Evolutionary conservation across 2,797 vertebrate genomes (phyloP).

Genomic region (Delichon dasypus): DNA sequence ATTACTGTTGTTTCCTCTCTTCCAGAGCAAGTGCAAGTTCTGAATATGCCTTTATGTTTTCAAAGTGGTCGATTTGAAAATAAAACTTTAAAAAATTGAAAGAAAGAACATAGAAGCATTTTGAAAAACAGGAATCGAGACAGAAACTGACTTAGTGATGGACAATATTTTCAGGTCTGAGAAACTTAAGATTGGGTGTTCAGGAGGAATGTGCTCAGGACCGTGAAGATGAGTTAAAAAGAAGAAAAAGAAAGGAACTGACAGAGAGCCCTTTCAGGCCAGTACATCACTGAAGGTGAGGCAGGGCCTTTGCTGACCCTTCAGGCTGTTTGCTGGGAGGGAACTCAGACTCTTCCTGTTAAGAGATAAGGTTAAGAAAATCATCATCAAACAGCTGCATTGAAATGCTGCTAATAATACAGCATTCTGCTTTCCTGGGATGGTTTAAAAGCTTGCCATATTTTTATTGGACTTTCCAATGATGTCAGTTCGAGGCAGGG

Average conservation of each 20-base stretch:
- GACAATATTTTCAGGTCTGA: background rate
- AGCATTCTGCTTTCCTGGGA: constrained; percentile 3
- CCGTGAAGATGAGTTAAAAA: background rate
- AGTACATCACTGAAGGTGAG: background rate
- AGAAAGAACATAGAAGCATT: background rate
- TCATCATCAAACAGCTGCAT: background rate
- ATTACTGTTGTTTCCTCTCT: background rate
- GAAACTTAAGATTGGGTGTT: background rate
- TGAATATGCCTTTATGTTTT: background rate
- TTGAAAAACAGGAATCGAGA: background rate
- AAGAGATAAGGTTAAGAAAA: constrained; percentile 9
- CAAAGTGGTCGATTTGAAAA: background rate
- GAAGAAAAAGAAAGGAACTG: background rate
- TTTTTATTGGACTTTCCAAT: constrained; percentile 65
- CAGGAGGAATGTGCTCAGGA: background rate
- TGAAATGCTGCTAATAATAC: background rate
- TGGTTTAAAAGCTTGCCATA: constrained; percentile 1
- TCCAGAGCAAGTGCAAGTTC: background rate
- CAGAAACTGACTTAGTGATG: background rate
- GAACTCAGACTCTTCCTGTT: background rate
- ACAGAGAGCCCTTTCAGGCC: background rate
- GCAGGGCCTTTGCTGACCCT: background rate
- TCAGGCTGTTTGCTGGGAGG: background rate
- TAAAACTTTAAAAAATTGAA: background rate
- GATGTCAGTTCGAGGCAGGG: constrained; percentile 64